These are phyloP conservation scores for Notothenia rossii DNA, from an alignment of 2,113 vertebrate genomes.

Conservation along the genomic window DNA sequence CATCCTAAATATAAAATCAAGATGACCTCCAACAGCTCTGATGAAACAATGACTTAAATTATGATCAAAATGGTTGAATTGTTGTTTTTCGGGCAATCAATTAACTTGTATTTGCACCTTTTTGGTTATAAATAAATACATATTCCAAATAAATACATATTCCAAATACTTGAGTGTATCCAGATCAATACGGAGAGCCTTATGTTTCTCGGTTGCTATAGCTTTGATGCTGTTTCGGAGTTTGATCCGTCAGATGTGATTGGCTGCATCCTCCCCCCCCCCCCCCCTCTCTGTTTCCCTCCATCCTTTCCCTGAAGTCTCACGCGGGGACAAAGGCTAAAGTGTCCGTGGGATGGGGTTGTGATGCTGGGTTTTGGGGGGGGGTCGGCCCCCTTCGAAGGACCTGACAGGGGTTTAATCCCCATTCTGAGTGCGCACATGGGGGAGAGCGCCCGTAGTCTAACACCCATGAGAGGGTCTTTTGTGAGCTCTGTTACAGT, in stretches of 20 bases:
- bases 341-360: conserved; percentile 80
- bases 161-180: no score
- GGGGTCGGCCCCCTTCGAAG: conserved; percentile 78
- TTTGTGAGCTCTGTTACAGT: conserved; percentile 87
- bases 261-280: conserved; percentile 66
- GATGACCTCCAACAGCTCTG: no score
- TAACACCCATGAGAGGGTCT: conserved; percentile 78
- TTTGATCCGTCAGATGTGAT: conserved; percentile 72
- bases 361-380: conserved; percentile 68
- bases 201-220: conserved; percentile 26
- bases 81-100: no score
- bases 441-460: conserved; percentile 72
- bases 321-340: conserved; percentile 82
- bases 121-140: no score
- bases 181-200: neutral
- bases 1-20: no score
- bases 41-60: neutral
- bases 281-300: conserved; percentile 68
- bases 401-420: conserved; percentile 80
- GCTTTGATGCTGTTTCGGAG: conserved; percentile 55
- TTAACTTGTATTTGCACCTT: no score
- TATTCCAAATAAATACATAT: no score
- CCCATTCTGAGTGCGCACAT: conserved; percentile 70
- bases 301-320: conserved; percentile 61
- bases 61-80: neutral